Percentiles rank a stretch among this genome's conserved stretches.
Conservation (phyloP, 2,888 invertebrate genomes). For the Nomada fabriciana region DNA sequence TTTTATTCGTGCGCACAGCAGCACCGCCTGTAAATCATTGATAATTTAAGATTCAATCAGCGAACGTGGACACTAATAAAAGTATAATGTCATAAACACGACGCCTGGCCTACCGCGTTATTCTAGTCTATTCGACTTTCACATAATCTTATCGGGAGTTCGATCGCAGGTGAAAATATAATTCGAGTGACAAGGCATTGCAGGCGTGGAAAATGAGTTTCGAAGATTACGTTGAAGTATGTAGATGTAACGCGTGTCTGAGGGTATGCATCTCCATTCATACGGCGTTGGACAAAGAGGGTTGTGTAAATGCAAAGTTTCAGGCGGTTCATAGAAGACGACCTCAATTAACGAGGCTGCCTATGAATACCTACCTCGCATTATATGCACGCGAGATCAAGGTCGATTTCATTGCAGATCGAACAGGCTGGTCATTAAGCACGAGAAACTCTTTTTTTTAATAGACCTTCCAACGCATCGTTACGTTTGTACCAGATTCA, state of each 20-base stretch:
- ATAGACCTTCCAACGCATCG: slow-evolving; percentile 16
- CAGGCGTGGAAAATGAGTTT: no score
- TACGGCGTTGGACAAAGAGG: neutral
- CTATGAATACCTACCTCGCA: slow-evolving; percentile 62
- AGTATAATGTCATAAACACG: no score
- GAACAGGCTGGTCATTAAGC: slow-evolving; percentile 58
- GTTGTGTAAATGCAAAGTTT: slow-evolving; percentile 28
- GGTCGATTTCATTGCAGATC: slow-evolving; percentile 68
- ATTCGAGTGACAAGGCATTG: no score
- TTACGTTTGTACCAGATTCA: slow-evolving; percentile 11
- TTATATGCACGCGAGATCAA: slow-evolving; percentile 67
- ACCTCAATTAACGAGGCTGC: slow-evolving; percentile 65
- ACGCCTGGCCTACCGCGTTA: no score
- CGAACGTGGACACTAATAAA: no score
- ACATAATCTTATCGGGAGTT: no score
- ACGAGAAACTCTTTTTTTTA: slow-evolving; percentile 39
- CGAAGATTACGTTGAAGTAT: neutral
- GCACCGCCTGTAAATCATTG: no score
- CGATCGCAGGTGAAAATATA: no score
- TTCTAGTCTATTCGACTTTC: no score
- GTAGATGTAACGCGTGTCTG: neutral
- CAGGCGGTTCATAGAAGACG: slow-evolving; percentile 58
- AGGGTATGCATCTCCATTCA: slow-evolving; percentile 30
- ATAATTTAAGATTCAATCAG: no score
- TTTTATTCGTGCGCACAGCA: no score